phyloP scores from a whole-genome alignment of 2,888 invertebrate species.

The Mimumesa dahlbomi region DNA sequence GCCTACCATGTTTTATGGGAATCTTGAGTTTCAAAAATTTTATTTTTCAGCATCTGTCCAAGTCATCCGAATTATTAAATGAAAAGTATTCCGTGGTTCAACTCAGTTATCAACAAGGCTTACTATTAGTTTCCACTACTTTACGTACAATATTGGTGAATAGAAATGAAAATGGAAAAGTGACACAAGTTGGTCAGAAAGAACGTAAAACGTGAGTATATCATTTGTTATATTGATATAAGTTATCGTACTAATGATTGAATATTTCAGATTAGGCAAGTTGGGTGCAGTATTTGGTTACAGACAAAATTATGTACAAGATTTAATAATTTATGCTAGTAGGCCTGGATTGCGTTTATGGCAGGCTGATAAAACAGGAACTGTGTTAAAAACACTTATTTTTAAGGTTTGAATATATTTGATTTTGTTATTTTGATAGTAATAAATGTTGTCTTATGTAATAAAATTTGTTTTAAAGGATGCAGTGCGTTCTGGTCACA shows the following conservation, averaged over 20 bases:
- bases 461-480: slow-evolving; percentile 64
- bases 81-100: slow-evolving; percentile 93
- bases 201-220: slow-evolving; percentile 88
- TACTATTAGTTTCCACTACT: slow-evolving; percentile 90
- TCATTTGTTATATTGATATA: not conserved
- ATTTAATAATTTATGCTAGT: slow-evolving; percentile 86
- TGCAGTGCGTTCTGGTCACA: slow-evolving; percentile 75
- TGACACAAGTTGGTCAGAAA: slow-evolving; percentile 91
- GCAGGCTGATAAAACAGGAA: slow-evolving; percentile 88
- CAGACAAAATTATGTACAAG: slow-evolving; percentile 82
- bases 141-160: slow-evolving; percentile 91
- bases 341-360: slow-evolving; percentile 92
- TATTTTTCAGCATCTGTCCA: slow-evolving; percentile 87
- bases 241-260: no score
- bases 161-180: slow-evolving; percentile 85
- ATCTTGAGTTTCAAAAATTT: not conserved
- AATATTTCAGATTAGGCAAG: slow-evolving; percentile 82
- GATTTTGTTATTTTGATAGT: not conserved
- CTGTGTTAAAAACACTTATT: slow-evolving; percentile 91
- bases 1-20: not conserved
- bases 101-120: slow-evolving; percentile 88
- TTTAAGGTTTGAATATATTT: slow-evolving; percentile 85
- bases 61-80: slow-evolving; percentile 90
- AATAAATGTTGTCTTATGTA: not conserved
- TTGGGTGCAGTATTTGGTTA: slow-evolving; percentile 84